A percentile compares a stretch with the other conserved stretches of the same genome.
Evolutionary conservation across 2,888 invertebrate genomes (phyloP).

Genomic region (Synergus umbraculus): DNA sequence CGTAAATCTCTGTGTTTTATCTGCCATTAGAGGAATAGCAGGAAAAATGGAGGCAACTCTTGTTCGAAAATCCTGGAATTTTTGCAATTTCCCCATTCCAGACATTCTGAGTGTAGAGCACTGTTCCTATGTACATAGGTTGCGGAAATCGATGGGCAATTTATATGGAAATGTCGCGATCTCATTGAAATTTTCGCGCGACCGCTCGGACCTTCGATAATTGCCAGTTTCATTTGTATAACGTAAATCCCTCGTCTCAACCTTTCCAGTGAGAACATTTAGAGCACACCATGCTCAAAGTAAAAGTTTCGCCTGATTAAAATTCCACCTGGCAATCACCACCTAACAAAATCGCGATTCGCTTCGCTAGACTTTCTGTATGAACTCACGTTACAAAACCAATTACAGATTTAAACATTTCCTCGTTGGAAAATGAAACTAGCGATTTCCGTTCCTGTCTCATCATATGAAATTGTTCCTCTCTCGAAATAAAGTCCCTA

Average conservation of each 20-base stretch:
- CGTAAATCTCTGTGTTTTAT: constrained; percentile 36
- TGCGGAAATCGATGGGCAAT: constrained; percentile 33
- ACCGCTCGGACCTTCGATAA: constrained; percentile 27
- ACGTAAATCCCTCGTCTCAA: constrained; percentile 8
- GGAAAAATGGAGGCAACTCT: constrained; percentile 14
- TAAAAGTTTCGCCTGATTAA: constrained; percentile 15
- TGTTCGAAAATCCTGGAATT: constrained; percentile 31
- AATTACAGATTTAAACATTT: constrained; percentile 12
- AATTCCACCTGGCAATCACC: constrained; percentile 29
- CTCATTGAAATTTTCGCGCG: constrained; percentile 37
- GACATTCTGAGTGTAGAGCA: not conserved
- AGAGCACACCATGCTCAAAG: constrained; percentile 7
- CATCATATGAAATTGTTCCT: not conserved
- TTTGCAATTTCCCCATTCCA: constrained; percentile 3
- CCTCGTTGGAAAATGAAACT: constrained; percentile 14
- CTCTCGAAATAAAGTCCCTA: not conserved
- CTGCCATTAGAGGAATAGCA: constrained; percentile 3
- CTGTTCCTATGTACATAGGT: constrained; percentile 14
- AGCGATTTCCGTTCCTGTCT: constrained; percentile 14
- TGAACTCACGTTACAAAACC: constrained; percentile 5
- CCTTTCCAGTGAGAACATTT: constrained; percentile 13
- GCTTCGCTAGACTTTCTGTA: constrained; percentile 16
- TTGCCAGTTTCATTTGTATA: constrained; percentile 36
- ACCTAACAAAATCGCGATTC: not conserved
- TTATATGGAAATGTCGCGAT: constrained; percentile 37